These are phyloP conservation scores for Andrena praecox DNA, from an alignment of 2,888 invertebrate species.

Conservation along the genomic window DNA sequence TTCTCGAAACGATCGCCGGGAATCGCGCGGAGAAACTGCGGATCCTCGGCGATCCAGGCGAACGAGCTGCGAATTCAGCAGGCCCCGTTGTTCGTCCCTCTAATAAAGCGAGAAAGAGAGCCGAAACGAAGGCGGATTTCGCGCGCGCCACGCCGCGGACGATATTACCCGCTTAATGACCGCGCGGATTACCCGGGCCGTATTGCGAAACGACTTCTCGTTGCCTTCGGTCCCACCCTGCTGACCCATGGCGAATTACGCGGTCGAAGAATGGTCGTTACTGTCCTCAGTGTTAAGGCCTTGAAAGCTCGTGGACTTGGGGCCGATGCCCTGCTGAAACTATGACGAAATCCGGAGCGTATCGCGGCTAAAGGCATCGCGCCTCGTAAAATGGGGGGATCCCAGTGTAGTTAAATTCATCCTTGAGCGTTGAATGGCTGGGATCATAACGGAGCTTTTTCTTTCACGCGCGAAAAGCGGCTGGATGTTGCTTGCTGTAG, in stretches of 20 bases:
- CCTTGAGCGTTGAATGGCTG: background rate
- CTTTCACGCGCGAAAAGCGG: background rate
- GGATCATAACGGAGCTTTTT: background rate
- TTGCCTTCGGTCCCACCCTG: background rate
- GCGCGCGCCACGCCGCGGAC: background rate
- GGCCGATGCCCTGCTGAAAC: background rate
- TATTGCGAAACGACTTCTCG: conserved; percentile 45
- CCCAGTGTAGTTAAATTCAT: background rate
- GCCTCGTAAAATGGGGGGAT: background rate
- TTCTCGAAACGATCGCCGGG: conserved; percentile 3
- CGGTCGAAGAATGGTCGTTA: conserved; percentile 6
- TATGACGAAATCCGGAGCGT: background rate
- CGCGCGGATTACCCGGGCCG: conserved; percentile 41
- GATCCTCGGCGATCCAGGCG: background rate
- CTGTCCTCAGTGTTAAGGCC: background rate
- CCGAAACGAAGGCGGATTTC: conserved; percentile 32
- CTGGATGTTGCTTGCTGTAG: background rate
- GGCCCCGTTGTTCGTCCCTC: background rate
- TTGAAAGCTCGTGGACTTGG: background rate
- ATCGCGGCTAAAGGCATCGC: background rate
- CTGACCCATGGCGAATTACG: conserved; percentile 2
- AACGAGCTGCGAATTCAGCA: conserved; percentile 24
- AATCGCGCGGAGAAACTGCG: conserved; percentile 7
- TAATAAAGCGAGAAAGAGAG: conserved; percentile 9
- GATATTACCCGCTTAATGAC: conserved; percentile 51